These are phyloP conservation scores for Piezodorus guildinii DNA, from an alignment of 1,140 invertebrate species.

Conservation along the genomic window DNA sequence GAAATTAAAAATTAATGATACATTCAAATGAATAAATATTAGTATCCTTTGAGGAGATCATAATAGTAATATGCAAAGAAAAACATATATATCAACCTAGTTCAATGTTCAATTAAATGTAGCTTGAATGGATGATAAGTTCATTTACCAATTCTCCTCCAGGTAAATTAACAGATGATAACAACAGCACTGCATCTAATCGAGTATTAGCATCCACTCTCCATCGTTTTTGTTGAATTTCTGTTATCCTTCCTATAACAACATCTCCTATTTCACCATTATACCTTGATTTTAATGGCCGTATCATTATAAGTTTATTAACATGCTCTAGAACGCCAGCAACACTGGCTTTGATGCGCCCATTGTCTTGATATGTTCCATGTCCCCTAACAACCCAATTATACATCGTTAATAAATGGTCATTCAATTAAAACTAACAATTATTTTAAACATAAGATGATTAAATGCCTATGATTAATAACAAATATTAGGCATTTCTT, in stretches of 20 bases:
- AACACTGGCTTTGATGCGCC: slow-evolving; percentile 76
- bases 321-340: slow-evolving; percentile 88
- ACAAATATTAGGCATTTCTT: too few species aligned
- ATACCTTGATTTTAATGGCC: slow-evolving; percentile 78
- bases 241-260: slow-evolving; percentile 83
- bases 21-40: too few species aligned
- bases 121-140: too few species aligned
- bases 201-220: slow-evolving; percentile 89
- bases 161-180: slow-evolving; percentile 93
- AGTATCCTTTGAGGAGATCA: too few species aligned
- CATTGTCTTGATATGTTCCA: slow-evolving; percentile 80
- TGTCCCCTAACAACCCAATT: slow-evolving; percentile 59
- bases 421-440: too few species aligned
- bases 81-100: too few species aligned
- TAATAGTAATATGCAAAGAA: too few species aligned
- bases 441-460: too few species aligned
- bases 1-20: too few species aligned
- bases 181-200: slow-evolving; percentile 72
- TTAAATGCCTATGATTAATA: too few species aligned
- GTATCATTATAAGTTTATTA: slow-evolving; percentile 86
- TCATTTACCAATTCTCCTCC: slow-evolving; percentile 84
- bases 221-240: slow-evolving; percentile 86
- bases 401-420: too few species aligned
- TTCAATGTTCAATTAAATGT: too few species aligned
- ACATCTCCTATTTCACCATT: slow-evolving; percentile 96